Percentiles rank a stretch among this genome's conserved stretches.
These are phyloP conservation scores for Isotomurus palustris DNA, from an alignment of 2,888 invertebrate genomes.

Conservation along the genomic window DNA sequence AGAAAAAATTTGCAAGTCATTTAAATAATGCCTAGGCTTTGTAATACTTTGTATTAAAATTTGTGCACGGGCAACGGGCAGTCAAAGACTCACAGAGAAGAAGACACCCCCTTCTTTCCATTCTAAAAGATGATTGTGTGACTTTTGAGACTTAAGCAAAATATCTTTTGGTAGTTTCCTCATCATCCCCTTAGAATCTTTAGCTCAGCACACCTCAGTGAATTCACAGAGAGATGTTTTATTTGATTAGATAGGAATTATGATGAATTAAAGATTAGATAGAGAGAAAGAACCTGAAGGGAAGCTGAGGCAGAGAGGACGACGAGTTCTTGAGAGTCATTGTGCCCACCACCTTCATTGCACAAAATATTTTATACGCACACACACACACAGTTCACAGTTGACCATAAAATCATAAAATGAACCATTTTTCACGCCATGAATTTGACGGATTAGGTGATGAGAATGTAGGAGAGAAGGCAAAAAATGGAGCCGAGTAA, in stretches of 20 bases:
- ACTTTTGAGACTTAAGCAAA: too few species aligned
- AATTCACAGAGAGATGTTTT: constrained; percentile 1
- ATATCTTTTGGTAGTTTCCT: background rate
- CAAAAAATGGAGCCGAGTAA: too few species aligned
- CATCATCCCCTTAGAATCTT: too few species aligned
- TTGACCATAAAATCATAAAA: too few species aligned
- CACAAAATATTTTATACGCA: too few species aligned
- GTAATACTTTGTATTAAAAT: background rate
- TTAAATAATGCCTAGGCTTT: background rate
- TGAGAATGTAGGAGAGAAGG: too few species aligned
- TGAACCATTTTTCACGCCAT: too few species aligned
- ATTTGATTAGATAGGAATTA: constrained; percentile 3
- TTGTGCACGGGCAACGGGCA: background rate
- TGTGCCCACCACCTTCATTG: constrained; percentile 4
- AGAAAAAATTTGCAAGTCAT: constrained; percentile 5
- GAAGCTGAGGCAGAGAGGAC: too few species aligned
- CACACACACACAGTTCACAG: too few species aligned
- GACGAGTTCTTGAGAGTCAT: constrained; percentile 1
- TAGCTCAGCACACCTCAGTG: background rate
- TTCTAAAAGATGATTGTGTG: background rate
- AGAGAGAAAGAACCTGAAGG: too few species aligned
- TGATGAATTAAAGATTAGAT: constrained; percentile 3
- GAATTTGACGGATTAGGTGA: too few species aligned
- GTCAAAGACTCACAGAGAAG: background rate
- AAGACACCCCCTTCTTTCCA: background rate